These are phyloP conservation scores for Pseudococcus longispinus DNA, from an alignment of 2,888 invertebrate species.

Conservation along the genomic window DNA sequence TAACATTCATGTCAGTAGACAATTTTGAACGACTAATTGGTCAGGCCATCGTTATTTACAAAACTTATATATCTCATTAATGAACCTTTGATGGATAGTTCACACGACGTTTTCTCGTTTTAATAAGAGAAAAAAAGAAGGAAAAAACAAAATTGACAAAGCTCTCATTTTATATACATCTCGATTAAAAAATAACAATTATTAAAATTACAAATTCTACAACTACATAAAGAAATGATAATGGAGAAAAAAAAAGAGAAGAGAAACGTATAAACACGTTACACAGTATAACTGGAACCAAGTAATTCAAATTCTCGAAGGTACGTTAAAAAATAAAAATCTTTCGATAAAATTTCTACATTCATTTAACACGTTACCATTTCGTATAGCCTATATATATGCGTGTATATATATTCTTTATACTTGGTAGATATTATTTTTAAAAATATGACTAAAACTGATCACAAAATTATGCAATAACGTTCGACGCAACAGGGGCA, in stretches of 20 bases:
- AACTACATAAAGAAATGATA: slow-evolving; percentile 34
- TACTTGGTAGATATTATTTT: slow-evolving; percentile 4
- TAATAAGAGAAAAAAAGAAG: slow-evolving; percentile 31
- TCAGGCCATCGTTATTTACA: slow-evolving; percentile 49
- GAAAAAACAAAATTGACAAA: slow-evolving; percentile 53
- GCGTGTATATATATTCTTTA: neutral
- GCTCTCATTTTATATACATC: slow-evolving; percentile 54
- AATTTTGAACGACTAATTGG: slow-evolving; percentile 56
- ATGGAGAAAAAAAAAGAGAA: slow-evolving; percentile 1
- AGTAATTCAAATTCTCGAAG: neutral
- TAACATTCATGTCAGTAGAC: slow-evolving; percentile 54
- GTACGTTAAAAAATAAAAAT: slow-evolving; percentile 5
- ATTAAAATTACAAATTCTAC: slow-evolving; percentile 50
- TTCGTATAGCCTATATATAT: neutral
- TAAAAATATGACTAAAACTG: slow-evolving; percentile 35
- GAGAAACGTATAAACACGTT: neutral
- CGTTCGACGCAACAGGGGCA: neutral
- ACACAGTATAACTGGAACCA: slow-evolving; percentile 3
- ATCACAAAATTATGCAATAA: slow-evolving; percentile 3
- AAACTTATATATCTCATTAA: slow-evolving; percentile 1
- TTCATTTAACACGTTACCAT: neutral
- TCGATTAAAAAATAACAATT: slow-evolving; percentile 55
- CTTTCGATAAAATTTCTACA: slow-evolving; percentile 12
- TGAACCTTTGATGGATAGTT: slow-evolving; percentile 24
- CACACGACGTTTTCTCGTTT: slow-evolving; percentile 4